phyloP scores from a whole-genome alignment of 2,113 vertebrate species.

The Promerops cafer region DNA sequence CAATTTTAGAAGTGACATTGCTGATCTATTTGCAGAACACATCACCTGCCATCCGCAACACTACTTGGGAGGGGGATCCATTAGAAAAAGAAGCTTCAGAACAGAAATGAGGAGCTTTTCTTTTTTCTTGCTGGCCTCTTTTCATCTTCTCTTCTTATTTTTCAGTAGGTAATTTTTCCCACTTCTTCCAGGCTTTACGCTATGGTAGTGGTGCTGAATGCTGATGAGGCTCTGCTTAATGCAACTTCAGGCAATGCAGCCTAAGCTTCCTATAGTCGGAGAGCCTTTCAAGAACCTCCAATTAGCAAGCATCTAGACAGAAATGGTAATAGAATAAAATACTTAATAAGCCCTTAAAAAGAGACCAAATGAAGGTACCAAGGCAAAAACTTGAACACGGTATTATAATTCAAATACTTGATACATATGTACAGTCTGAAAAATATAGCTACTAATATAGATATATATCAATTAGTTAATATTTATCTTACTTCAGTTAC shows the following conservation, averaged over 20 bases:
- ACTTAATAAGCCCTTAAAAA: neutral
- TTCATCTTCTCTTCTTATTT: slow-evolving; percentile 42
- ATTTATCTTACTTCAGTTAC: neutral
- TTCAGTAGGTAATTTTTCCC: slow-evolving; percentile 16
- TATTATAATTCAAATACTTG: neutral
- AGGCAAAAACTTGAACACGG: neutral
- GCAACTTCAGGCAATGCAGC: neutral
- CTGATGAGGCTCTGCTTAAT: slow-evolving; percentile 17
- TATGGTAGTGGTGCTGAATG: slow-evolving; percentile 6
- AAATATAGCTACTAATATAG: neutral
- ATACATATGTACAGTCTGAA: neutral
- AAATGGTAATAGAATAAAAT: neutral
- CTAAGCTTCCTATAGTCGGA: neutral
- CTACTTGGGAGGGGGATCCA: slow-evolving; percentile 11
- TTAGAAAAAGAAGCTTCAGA: slow-evolving; percentile 32
- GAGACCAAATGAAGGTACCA: neutral
- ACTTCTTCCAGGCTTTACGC: neutral
- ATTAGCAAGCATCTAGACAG: neutral
- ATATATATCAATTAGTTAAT: neutral
- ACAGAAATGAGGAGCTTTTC: slow-evolving; percentile 2
- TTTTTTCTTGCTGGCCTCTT: slow-evolving; percentile 13
- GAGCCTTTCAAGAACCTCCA: neutral
- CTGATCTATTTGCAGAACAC: slow-evolving; percentile 56
- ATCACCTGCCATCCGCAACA: neutral
- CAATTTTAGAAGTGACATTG: slow-evolving; percentile 49